Percentiles rank a stretch among this genome's conserved stretches.
Evolutionary conservation across 2,888 invertebrate genomes (phyloP).

Genomic region (Ashinkailepas kermadecensis): DNA sequence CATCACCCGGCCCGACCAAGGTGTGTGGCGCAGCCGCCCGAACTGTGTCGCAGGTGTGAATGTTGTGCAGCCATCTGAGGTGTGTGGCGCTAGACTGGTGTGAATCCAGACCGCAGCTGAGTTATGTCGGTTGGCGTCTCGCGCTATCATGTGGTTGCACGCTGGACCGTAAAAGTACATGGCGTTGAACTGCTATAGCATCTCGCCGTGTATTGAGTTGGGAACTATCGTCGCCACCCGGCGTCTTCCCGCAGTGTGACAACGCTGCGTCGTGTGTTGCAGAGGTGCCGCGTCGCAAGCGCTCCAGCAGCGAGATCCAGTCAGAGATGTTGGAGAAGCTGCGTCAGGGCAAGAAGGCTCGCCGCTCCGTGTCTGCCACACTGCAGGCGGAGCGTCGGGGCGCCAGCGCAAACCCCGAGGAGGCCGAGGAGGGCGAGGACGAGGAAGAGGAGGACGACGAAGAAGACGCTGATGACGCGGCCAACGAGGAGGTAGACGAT

Average conservation of each 20-base stretch:
- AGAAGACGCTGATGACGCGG: slow-evolving; percentile 32
- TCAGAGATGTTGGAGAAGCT: not conserved
- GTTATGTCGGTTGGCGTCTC: too few species aligned
- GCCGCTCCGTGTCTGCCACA: not conserved
- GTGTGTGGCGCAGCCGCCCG: not conserved
- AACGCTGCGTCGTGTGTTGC: not conserved
- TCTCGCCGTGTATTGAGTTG: too few species aligned
- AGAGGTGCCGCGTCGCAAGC: not conserved
- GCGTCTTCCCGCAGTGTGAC: too few species aligned
- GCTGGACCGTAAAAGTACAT: too few species aligned
- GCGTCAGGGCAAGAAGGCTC: slow-evolving; percentile 6
- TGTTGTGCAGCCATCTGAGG: not conserved
- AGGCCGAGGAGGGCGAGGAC: slow-evolving; percentile 26
- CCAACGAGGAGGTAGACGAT: slow-evolving; percentile 27
- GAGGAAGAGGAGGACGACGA: slow-evolving; percentile 30
- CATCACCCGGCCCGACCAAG: not conserved
- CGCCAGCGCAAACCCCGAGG: slow-evolving; percentile 5
- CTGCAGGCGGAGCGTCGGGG: too few species aligned
- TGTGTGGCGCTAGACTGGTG: too few species aligned
- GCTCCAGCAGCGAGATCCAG: not conserved
- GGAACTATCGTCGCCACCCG: too few species aligned
- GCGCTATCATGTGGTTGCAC: too few species aligned
- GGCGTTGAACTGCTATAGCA: too few species aligned
- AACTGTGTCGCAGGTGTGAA: not conserved
- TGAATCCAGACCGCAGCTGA: too few species aligned